Evolutionary conservation across 1,140 invertebrate genomes (phyloP).

Genomic region (Drosophila sp.): DNA sequence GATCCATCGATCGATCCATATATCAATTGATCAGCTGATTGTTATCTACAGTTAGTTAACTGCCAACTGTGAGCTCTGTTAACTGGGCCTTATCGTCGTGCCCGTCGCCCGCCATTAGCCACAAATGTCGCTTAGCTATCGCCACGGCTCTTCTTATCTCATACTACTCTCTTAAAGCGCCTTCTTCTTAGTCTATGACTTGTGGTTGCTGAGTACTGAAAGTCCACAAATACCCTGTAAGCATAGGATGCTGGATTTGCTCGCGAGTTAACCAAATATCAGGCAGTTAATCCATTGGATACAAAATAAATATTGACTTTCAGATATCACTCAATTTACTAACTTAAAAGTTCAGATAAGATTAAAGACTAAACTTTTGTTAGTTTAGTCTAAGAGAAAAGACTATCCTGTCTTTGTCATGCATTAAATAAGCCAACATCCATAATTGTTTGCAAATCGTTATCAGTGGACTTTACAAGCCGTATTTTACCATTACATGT

Average conservation of each 20-base stretch:
- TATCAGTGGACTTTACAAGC: too few species aligned
- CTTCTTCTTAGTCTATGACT: not conserved
- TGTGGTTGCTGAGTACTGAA: not conserved
- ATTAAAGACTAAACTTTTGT: too few species aligned
- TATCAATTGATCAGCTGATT: constrained; percentile 37
- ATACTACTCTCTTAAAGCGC: constrained; percentile 29
- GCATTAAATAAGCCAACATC: too few species aligned
- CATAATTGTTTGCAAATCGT: too few species aligned
- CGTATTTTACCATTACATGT: too few species aligned
- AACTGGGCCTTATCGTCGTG: constrained; percentile 32
- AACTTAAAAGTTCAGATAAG: too few species aligned
- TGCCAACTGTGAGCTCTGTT: constrained; percentile 7
- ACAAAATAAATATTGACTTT: too few species aligned
- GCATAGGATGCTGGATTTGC: too few species aligned
- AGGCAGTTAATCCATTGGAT: too few species aligned
- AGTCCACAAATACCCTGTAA: not conserved
- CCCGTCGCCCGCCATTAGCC: constrained; percentile 48
- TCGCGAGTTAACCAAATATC: not conserved
- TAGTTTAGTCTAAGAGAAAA: too few species aligned
- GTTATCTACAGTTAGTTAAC: constrained; percentile 25
- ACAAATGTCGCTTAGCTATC: constrained; percentile 56
- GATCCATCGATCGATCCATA: not conserved
- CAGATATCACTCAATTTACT: too few species aligned
- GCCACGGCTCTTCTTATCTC: constrained; percentile 2
- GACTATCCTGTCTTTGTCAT: too few species aligned